These are phyloP conservation scores for Pollachius pollachius DNA, from an alignment of 2,113 vertebrate species.

Conservation along the genomic window DNA sequence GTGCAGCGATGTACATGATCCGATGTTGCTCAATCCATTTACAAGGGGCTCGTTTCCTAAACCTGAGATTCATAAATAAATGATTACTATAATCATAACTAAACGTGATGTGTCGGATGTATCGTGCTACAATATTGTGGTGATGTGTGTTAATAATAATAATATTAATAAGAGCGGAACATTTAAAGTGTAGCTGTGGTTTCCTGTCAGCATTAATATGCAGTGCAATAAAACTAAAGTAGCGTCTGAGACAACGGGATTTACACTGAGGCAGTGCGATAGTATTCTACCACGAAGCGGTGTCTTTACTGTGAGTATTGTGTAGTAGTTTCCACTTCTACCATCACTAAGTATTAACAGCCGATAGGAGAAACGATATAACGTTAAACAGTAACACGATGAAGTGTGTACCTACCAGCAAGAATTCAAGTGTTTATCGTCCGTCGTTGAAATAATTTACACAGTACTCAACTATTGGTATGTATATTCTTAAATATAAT, in stretches of 20 bases:
- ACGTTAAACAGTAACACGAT: neutral
- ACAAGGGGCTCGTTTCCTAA: neutral
- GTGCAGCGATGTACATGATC: conserved; percentile 37
- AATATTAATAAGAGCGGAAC: neutral
- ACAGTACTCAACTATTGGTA: neutral
- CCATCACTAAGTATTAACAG: too few species aligned
- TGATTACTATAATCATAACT: too few species aligned
- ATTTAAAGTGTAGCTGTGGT: neutral
- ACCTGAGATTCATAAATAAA: too few species aligned
- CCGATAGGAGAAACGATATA: too few species aligned
- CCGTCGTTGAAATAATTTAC: neutral
- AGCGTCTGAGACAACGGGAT: conserved; percentile 1
- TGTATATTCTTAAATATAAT: neutral
- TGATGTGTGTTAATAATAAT: neutral
- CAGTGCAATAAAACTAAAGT: conserved; percentile 14
- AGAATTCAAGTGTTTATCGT: neutral
- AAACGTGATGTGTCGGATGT: neutral
- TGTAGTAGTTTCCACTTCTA: too few species aligned
- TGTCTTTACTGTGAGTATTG: too few species aligned
- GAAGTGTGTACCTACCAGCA: neutral
- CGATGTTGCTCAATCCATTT: conserved; percentile 32
- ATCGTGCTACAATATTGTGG: neutral
- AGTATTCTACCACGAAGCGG: too few species aligned
- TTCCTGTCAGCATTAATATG: neutral
- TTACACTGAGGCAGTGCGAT: too few species aligned